Percentiles rank a stretch among this genome's conserved stretches.
These are phyloP conservation scores for Charina bottae DNA, from an alignment of 2,113 vertebrate species.

Conservation along the genomic window DNA sequence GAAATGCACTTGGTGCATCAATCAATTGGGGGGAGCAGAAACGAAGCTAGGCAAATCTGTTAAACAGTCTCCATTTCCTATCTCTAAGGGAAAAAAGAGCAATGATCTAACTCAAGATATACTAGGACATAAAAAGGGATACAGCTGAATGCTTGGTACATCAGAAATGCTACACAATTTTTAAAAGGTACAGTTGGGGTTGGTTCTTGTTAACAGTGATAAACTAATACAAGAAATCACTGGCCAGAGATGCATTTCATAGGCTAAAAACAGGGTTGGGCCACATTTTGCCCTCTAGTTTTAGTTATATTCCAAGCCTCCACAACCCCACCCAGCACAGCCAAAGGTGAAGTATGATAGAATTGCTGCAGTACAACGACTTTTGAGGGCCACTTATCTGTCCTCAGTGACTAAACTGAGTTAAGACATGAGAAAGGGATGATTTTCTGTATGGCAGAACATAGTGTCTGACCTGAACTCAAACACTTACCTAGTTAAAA, in stretches of 20 bases:
- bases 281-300: neutral
- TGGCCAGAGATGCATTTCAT: neutral
- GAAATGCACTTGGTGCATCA: neutral
- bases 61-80: neutral
- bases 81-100: neutral
- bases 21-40: neutral
- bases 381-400: neutral
- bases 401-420: neutral
- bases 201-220: neutral
- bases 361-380: neutral
- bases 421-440: neutral
- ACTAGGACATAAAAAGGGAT: too few relatives aligned
- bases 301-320: neutral
- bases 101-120: neutral
- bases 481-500: conserved; percentile 91
- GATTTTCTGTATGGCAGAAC: neutral
- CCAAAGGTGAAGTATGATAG: neutral
- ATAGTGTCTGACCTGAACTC: neutral
- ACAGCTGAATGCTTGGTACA: neutral
- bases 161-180: neutral
- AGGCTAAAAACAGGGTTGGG: neutral
- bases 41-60: neutral
- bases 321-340: neutral
- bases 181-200: neutral
- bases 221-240: neutral